These are phyloP conservation scores for Falco berigora DNA, from an alignment of 2,797 vertebrate genomes.

Conservation along the genomic window DNA sequence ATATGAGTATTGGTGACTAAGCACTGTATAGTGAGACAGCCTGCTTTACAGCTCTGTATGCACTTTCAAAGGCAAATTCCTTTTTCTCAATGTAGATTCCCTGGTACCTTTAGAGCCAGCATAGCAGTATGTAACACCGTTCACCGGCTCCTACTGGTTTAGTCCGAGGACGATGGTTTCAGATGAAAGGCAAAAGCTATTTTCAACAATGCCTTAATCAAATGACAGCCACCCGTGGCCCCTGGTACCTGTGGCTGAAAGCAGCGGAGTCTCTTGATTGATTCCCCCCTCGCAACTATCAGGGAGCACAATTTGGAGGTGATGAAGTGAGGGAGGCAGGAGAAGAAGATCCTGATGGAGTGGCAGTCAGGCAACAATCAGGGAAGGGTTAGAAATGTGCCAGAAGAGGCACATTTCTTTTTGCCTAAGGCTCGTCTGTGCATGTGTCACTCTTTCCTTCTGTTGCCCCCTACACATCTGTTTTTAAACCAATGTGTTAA, in stretches of 20 bases:
- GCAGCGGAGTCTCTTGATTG: neutral
- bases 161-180: neutral
- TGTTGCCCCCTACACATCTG: neutral
- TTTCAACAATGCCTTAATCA: neutral
- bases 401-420: neutral
- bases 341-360: neutral
- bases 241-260: neutral
- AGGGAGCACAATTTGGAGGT: neutral
- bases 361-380: neutral
- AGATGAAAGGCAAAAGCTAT: neutral
- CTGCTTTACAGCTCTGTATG: neutral
- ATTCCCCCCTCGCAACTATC: neutral
- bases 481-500: neutral
- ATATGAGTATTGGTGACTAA: neutral
- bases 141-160: neutral
- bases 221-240: neutral
- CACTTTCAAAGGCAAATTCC: neutral
- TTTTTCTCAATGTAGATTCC: neutral
- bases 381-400: neutral
- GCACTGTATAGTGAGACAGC: neutral
- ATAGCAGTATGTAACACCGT: fast-evolving
- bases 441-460: neutral
- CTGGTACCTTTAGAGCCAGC: neutral
- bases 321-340: neutral
- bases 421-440: neutral